Percentiles rank a stretch among this genome's conserved stretches.
These are phyloP conservation scores for Sebastiscus albofasciatus DNA, from an alignment of 2,797 vertebrate species.

Conservation along the genomic window DNA sequence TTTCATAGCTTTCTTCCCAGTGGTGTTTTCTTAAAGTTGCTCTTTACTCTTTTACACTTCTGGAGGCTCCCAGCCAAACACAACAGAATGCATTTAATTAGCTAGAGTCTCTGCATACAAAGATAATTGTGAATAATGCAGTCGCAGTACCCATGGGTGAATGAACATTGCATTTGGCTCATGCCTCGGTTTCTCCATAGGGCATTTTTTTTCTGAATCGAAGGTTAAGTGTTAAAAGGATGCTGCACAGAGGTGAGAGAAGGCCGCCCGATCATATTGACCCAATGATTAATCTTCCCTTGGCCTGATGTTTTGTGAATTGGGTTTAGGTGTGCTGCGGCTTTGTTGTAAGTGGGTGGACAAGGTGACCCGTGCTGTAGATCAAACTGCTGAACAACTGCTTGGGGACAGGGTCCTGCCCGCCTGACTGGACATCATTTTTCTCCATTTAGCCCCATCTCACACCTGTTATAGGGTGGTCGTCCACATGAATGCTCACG, in stretches of 20 bases:
- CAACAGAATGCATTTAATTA: constrained; percentile 61
- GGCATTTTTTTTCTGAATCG: constrained; percentile 24
- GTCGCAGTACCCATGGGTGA: constrained; percentile 36
- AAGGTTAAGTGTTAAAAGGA: constrained; percentile 66
- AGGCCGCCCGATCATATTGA: constrained; percentile 56
- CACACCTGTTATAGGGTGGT: constrained; percentile 77
- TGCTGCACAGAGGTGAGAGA: constrained; percentile 50
- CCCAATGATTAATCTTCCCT: constrained; percentile 66
- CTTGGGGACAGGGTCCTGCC: constrained; percentile 73
- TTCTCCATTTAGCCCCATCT: constrained; percentile 79
- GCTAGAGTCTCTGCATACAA: constrained; percentile 54
- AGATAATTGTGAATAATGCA: constrained; percentile 66
- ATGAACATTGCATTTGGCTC: constrained; percentile 39
- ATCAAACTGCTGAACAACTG: constrained; percentile 78
- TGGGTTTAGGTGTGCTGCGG: constrained; percentile 54
- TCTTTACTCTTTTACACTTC: constrained; percentile 46
- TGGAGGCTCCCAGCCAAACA: constrained; percentile 54
- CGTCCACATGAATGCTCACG: constrained; percentile 71
- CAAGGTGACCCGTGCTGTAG: constrained; percentile 78
- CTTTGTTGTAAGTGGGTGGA: constrained; percentile 63
- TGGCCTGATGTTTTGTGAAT: constrained; percentile 65
- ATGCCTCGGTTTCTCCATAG: background rate
- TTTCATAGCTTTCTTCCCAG: constrained; percentile 39
- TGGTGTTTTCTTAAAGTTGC: constrained; percentile 49
- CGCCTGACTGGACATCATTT: constrained; percentile 78